Evolutionary conservation across 2,113 vertebrate species (phyloP), one percentile per base, ranked within the genome.

Genomic region (Syngnathus typhle): DNA sequence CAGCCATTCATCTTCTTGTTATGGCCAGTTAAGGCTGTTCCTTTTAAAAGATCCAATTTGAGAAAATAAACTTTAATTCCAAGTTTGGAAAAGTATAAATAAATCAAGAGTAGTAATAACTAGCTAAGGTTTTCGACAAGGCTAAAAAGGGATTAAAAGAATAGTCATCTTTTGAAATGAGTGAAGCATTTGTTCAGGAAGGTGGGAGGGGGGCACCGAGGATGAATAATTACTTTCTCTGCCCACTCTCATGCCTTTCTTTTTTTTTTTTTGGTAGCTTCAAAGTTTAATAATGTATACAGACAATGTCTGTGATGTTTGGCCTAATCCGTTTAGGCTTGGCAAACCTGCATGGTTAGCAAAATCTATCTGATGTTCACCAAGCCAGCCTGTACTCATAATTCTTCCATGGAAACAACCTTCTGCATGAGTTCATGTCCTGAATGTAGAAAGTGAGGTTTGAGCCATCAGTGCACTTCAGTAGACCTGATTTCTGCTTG

Each of bases 1-100:
- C 84, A 82, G 81, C 74, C 52, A 90, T 86, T 89, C 88, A 91
- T 87, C 85, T 67, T 74, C 87, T 82, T 87, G 88, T 91, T 91
- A 87, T 80, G 88, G 81, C 78, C 77, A 66, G 86, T 91, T 91
- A 89, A 84, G 84, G 85, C 78, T 81, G 83, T 85, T 82, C 82
- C 85, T 80, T 84, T 74, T 77, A 83, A 88, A 90, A 77, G 74
- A 74, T 65, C 79, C 85, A 89, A 88, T 88, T 85, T 85, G 76
- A 72, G 72, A 86, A 88, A 90, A 91, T 84, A 88, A 88, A 90
- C 83, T 90, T 89, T 85, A 79, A 90, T 90, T 90, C 87, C 39
- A 82, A 88, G 74, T 86, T 82, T 12, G 6, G 69, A 59, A 73
- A 80, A 80, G 79, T 84, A 75, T 83, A 56, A 32, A 77, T 78